Percentiles rank a stretch among this genome's conserved stretches.
Conservation (phyloP, 2,113 vertebrate genomes). For the Hippotragus niger region DNA sequence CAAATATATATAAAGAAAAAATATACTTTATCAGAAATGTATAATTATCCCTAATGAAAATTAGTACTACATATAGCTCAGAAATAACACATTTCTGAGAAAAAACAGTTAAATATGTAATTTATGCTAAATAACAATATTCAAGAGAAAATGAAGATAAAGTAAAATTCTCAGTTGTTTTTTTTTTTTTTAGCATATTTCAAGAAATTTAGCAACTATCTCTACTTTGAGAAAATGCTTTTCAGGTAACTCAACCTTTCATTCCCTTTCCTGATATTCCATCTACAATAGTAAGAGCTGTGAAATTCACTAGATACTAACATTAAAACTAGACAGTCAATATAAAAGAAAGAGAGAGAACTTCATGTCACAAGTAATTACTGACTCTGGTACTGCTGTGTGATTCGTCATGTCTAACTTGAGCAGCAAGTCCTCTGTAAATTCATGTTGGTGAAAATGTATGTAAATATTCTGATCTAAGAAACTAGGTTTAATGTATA, state of each 20-base stretch:
- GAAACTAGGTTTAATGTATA: neutral
- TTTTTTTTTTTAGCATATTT: neutral
- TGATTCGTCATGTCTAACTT: neutral
- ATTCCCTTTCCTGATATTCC: neutral
- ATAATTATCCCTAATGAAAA: neutral
- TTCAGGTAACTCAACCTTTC: neutral
- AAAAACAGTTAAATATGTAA: neutral
- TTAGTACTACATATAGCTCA: neutral
- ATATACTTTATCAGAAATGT: neutral
- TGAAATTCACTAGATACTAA: neutral
- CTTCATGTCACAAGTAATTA: neutral
- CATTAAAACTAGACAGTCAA: neutral
- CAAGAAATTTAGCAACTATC: neutral
- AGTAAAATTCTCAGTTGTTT: neutral
- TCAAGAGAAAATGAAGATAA: slow-evolving; percentile 10
- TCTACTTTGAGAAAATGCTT: neutral
- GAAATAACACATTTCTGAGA: neutral
- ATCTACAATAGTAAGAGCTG: neutral
- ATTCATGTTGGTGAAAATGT: neutral
- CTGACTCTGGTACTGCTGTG: neutral
- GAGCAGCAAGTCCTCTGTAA: neutral
- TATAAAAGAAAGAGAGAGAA: neutral
- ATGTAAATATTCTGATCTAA: neutral
- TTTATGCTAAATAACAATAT: neutral
- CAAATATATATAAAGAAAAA: neutral